Evolutionary conservation across 2,113 vertebrate species (phyloP).

Genomic region (Platanista minor): DNA sequence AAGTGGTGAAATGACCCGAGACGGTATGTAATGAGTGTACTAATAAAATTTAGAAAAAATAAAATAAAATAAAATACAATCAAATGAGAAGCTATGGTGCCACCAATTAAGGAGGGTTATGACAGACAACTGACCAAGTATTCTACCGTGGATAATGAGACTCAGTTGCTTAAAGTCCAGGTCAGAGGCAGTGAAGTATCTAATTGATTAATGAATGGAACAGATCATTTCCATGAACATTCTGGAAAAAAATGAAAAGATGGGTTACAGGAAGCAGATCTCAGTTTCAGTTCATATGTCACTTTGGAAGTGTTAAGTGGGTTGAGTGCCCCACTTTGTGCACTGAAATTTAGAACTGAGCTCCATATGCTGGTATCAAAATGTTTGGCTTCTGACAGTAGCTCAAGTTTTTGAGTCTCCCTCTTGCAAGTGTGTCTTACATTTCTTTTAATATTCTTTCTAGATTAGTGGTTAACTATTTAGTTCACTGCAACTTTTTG

Average conservation of each 20-base stretch:
- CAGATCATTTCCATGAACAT: neutral
- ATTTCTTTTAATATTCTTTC: neutral
- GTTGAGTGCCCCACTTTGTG: neutral
- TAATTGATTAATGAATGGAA: neutral
- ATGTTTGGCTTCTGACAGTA: neutral
- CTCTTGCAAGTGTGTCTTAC: neutral
- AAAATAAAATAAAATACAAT: neutral
- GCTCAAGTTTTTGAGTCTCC: neutral
- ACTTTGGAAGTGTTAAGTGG: neutral
- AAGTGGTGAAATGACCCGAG: neutral
- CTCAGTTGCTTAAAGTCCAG: neutral
- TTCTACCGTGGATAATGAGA: neutral
- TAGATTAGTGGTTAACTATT: neutral
- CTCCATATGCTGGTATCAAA: neutral
- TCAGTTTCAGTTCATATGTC: neutral
- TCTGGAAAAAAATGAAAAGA: neutral
- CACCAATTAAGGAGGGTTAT: fast-evolving
- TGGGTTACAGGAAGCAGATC: neutral
- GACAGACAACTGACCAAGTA: neutral
- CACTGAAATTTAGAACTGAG: neutral
- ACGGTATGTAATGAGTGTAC: neutral
- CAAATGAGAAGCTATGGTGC: neutral
- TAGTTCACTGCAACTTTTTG: neutral
- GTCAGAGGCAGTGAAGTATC: neutral
- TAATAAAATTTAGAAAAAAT: neutral